These are phyloP conservation scores for Drosophila lacertosa DNA, from an alignment of 1,140 invertebrate genomes.

Conservation along the genomic window DNA sequence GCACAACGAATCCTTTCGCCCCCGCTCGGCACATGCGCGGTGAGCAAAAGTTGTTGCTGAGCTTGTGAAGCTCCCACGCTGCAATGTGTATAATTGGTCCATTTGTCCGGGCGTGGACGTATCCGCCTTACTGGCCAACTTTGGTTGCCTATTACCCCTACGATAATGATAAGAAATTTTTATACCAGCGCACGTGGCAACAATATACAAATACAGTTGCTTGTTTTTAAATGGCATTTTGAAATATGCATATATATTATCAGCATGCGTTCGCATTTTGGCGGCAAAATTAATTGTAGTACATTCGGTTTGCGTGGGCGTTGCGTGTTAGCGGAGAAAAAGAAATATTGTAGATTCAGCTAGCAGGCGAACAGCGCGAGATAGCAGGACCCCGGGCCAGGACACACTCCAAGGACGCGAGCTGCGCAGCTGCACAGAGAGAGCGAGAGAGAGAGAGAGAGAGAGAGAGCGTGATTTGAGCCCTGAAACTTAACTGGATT, in stretches of 20 bases:
- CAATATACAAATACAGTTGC: conserved; percentile 5
- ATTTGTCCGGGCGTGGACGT: conserved; percentile 30
- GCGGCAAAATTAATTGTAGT: conserved; percentile 44
- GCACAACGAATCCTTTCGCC: conserved; percentile 14
- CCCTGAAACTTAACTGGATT: not conserved
- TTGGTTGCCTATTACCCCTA: conserved; percentile 82
- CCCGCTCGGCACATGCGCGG: conserved; percentile 64
- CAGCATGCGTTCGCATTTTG: conserved; percentile 55
- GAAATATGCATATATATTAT: conserved; percentile 60
- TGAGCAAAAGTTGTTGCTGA: not conserved
- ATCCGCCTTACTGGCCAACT: conserved; percentile 75
- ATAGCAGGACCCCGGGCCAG: not conserved
- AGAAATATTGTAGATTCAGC: conserved; percentile 82
- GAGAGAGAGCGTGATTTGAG: not conserved
- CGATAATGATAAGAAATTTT: conserved; percentile 84
- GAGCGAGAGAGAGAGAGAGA: not conserved
- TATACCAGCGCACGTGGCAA: conserved; percentile 52
- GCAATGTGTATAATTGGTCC: conserved; percentile 26
- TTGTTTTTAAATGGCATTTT: not conserved
- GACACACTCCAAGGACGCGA: conserved; percentile 14
- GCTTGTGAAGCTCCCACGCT: not conserved
- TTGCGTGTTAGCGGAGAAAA: conserved; percentile 71
- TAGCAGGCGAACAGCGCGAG: conserved; percentile 65
- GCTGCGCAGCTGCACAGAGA: conserved; percentile 63
- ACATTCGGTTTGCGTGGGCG: conserved; percentile 68